These are phyloP conservation scores for Callinectes sapidus DNA, from an alignment of 2,888 invertebrate genomes.

Conservation along the genomic window DNA sequence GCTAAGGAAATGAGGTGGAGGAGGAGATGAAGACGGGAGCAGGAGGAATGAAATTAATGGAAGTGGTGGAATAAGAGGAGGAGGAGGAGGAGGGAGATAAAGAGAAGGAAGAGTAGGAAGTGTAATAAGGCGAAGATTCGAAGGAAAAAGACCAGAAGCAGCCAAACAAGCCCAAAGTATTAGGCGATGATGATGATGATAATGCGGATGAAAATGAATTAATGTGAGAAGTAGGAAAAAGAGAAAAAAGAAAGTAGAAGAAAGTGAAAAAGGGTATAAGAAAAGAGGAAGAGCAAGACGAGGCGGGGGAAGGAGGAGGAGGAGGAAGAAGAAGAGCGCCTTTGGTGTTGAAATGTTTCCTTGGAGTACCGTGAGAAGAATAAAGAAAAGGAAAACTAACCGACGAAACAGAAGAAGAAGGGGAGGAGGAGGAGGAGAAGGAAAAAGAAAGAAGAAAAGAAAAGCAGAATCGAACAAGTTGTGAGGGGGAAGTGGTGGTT, in stretches of 20 bases:
- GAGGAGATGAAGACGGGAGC: neutral
- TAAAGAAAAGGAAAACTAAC: neutral
- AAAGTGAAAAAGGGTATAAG: neutral
- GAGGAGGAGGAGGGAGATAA: neutral
- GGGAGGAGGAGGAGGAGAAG: neutral
- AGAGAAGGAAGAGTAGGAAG: neutral
- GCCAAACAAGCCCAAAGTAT: neutral
- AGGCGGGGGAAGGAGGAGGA: neutral
- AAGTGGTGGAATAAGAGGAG: neutral
- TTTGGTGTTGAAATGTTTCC: neutral
- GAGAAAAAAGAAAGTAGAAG: neutral
- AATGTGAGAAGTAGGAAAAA: neutral
- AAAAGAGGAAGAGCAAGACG: neutral
- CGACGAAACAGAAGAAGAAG: neutral
- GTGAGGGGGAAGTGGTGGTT: neutral
- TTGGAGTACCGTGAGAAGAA: neutral
- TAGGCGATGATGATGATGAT: neutral
- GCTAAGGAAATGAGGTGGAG: neutral
- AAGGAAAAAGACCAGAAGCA: neutral
- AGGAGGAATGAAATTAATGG: neutral
- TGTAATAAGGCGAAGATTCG: neutral
- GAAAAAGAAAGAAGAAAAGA: neutral
- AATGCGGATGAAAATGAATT: neutral
- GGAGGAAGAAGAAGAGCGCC: neutral
- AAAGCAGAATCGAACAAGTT: neutral